Evolutionary conservation across 2,113 vertebrate genomes (phyloP).

Genomic region (Podarcis muralis): DNA sequence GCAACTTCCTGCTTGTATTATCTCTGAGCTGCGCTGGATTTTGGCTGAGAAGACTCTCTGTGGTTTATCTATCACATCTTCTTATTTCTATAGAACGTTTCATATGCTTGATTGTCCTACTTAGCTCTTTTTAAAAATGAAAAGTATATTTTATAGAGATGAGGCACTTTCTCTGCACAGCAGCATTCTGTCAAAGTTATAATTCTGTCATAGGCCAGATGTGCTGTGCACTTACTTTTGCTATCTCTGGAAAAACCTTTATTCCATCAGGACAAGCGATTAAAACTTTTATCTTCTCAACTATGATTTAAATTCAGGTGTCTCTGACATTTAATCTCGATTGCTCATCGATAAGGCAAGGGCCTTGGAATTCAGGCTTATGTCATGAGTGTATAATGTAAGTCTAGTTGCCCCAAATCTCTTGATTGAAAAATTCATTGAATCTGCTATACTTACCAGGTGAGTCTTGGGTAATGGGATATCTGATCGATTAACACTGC

Average conservation of each 20-base stretch:
- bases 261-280: background rate
- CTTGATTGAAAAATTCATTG: background rate
- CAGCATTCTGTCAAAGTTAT: background rate
- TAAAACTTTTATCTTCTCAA: slow-evolving; percentile 27
- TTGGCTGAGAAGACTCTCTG: background rate
- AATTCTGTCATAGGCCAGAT: slow-evolving; percentile 13
- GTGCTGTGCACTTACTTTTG: background rate
- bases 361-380: background rate
- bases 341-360: background rate
- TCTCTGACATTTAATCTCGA: accelerated
- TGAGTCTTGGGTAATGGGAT: background rate
- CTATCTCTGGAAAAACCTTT: slow-evolving; percentile 14
- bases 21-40: background rate
- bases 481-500: background rate
- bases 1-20: background rate
- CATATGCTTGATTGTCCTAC: slow-evolving; percentile 18
- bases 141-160: background rate
- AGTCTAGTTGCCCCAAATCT: background rate
- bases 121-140: slow-evolving; percentile 19
- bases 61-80: background rate
- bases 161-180: slow-evolving; percentile 26
- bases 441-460: background rate
- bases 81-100: slow-evolving; percentile 1
- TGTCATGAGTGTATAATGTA: accelerated
- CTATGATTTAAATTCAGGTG: background rate